Percentiles rank a stretch among this genome's conserved stretches.
Conservation (phyloP, 2,113 vertebrate species). For the Chloropsis cyanopogon region DNA sequence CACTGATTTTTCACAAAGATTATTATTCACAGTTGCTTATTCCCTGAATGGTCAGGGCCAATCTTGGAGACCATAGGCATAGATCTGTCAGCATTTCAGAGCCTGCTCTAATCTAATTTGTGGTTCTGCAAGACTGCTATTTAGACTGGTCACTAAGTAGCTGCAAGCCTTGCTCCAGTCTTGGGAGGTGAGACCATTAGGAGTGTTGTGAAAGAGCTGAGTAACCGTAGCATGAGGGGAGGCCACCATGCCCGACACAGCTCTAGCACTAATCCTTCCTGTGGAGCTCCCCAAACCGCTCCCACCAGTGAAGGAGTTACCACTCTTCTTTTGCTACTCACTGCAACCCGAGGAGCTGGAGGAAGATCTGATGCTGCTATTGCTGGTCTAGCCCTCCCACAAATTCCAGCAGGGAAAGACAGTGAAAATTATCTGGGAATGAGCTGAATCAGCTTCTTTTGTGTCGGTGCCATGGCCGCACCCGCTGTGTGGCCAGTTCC, state of each 20-base stretch:
- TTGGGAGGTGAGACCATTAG: neutral
- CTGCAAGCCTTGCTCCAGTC: neutral
- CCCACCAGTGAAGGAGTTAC: neutral
- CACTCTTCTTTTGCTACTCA: neutral
- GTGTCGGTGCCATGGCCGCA: neutral
- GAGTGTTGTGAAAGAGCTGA: slow-evolving; percentile 29
- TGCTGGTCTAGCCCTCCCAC: slow-evolving; percentile 28
- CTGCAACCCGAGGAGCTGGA: neutral
- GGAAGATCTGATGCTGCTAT: slow-evolving; percentile 27
- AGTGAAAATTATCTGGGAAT: slow-evolving; percentile 60
- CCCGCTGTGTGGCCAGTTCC: slow-evolving; percentile 41
- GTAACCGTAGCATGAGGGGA: neutral
- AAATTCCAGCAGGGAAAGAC: slow-evolving; percentile 50
- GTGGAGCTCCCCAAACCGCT: slow-evolving; percentile 17
- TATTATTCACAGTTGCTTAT: neutral
- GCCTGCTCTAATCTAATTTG: neutral
- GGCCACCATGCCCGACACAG: neutral
- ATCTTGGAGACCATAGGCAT: neutral
- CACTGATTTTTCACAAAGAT: neutral
- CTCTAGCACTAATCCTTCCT: neutral
- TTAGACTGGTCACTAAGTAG: neutral
- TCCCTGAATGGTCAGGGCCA: neutral
- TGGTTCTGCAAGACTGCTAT: neutral
- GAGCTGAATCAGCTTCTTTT: slow-evolving; percentile 62
- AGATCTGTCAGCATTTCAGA: slow-evolving; percentile 11